Evolutionary conservation across 92 coral and sea anemone genomes (phyloP), one percentile per base, ranked within the genome.

Genomic region (Zoanthus gigantus): DNA sequence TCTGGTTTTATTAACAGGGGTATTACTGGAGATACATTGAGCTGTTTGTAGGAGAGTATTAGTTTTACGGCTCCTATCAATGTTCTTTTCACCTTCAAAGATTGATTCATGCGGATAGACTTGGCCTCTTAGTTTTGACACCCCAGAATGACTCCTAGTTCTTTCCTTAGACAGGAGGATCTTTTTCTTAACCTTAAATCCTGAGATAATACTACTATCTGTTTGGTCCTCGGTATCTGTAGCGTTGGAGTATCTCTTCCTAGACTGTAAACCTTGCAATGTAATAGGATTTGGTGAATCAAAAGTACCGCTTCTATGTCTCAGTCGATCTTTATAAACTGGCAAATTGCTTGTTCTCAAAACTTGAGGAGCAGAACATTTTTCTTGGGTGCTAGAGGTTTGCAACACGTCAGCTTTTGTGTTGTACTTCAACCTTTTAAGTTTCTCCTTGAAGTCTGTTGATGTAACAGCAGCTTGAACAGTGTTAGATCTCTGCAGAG

Each of bases 241-340:
- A 23, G 52, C 44, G 34, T 37, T 67, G 9, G 74, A 66, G 74
- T 81, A 46, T 79, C 90, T 90, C 68, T 90, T 92, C 77, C 89
- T 82, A 46, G 90, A 65, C 31, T 47, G 77, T 15, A 30, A 58
- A 6, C 82, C 42, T 50, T 88, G 86, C 10, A 94, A 71, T 0
- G 90, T 92, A 17, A 94, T 94, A 16, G 97, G 97, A 63, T 90
- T 81, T 11, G 92, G 94, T 45, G 97, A 90, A 10, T 91, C 90
- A 73, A 94, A 94, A 23, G 87, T 52, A 10, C 77, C 34, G 30
- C 74, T 48, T 16, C 14, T 18, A 15, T 28, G 74, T 81, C 45
- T 66, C 63, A 6, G 63, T 66, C 66, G 85, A 18, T n/a, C 83
- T 57, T n/a, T 34, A 65, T 11, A 44, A 13, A 11, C 74, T n/a